Evolutionary conservation across 2,113 vertebrate genomes (phyloP).

Genomic region (Nycticryphes semicollaris): DNA sequence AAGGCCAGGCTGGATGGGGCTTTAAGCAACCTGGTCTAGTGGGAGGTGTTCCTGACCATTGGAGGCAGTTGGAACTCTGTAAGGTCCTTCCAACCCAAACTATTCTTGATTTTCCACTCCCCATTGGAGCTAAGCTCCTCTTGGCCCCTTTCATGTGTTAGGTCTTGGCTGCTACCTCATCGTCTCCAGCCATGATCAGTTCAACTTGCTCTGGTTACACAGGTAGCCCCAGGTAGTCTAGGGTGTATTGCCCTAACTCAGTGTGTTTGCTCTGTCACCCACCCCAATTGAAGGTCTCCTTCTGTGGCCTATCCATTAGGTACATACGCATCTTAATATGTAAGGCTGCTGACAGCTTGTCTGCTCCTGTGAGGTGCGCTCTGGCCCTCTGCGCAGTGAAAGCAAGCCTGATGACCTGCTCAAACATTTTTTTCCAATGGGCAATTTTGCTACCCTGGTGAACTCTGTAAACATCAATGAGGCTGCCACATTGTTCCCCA

Average conservation of each 20-base stretch:
- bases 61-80: neutral
- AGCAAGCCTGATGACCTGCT: neutral
- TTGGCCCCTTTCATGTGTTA: neutral
- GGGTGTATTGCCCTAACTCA: neutral
- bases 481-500: neutral
- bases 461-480: neutral
- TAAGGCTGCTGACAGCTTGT: accelerated
- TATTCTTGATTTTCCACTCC: neutral
- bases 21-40: neutral
- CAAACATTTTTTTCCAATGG: neutral
- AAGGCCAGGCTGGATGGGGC: neutral
- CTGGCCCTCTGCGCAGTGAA: neutral
- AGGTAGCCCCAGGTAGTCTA: neutral
- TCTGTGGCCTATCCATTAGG: accelerated
- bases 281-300: accelerated
- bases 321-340: accelerated
- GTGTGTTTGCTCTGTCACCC: accelerated
- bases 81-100: neutral
- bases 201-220: neutral
- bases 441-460: neutral
- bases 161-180: neutral
- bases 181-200: accelerated
- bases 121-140: neutral
- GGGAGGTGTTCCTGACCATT: neutral
- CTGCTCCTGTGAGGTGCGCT: accelerated